phyloP scores from a whole-genome alignment of 2,888 invertebrate genomes.

The Scaptomyza flava region DNA sequence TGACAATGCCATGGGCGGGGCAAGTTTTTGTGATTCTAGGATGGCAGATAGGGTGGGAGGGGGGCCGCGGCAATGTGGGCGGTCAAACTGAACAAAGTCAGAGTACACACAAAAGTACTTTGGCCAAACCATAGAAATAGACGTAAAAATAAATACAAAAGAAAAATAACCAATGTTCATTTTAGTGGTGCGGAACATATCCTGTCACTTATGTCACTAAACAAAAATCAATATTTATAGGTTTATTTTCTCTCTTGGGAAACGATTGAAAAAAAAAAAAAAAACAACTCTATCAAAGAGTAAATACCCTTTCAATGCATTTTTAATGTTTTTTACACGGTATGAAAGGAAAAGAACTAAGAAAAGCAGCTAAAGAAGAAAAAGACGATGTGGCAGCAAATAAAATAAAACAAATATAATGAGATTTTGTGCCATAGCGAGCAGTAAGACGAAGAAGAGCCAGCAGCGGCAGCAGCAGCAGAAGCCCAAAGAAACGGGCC shows the following conservation, averaged over 20 bases:
- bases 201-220: too few species aligned
- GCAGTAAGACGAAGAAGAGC: not conserved
- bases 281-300: not conserved
- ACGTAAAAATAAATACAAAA: constrained; percentile 28
- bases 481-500: constrained; percentile 22
- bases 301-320: not conserved
- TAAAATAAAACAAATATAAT: constrained; percentile 81
- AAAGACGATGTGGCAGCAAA: constrained; percentile 65
- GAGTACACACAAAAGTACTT: constrained; percentile 47
- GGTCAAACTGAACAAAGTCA: not conserved
- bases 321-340: not conserved
- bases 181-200: too few species aligned
- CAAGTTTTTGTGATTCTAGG: not conserved
- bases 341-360: constrained; percentile 20
- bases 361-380: constrained; percentile 47
- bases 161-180: not conserved
- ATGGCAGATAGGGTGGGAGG: too few species aligned
- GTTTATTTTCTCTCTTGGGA: too few species aligned
- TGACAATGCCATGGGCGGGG: constrained; percentile 61
- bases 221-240: too few species aligned
- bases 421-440: constrained; percentile 78
- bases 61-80: constrained; percentile 1
- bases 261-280: too few species aligned
- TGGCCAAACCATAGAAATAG: constrained; percentile 52
- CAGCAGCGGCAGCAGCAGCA: constrained; percentile 11